phyloP scores from a whole-genome alignment of 2,888 invertebrate species.

The Choreutis nemorana region DNA sequence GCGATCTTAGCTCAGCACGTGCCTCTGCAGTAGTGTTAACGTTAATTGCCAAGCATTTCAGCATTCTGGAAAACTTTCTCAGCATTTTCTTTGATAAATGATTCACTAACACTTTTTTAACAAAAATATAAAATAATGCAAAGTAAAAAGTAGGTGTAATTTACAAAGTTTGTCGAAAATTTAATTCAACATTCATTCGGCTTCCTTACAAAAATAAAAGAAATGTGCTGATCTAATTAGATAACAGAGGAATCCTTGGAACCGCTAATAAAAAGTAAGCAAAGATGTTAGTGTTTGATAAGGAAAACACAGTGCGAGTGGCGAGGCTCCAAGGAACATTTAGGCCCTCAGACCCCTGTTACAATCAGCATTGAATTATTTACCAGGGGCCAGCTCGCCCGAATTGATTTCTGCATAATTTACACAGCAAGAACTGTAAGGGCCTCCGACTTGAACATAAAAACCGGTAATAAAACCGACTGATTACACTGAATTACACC shows the following conservation, averaged over 20 bases:
- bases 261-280: too few species aligned
- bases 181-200: too few species aligned
- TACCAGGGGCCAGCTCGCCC: constrained; percentile 39
- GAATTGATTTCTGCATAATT: constrained; percentile 63
- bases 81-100: too few species aligned
- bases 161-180: too few species aligned
- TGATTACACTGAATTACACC: constrained; percentile 18
- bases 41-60: constrained; percentile 7
- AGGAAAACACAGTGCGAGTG: constrained; percentile 25
- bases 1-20: constrained; percentile 19
- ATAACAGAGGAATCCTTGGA: too few species aligned
- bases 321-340: constrained; percentile 43
- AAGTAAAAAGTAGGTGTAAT: too few species aligned
- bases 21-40: constrained; percentile 9
- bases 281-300: constrained; percentile 16
- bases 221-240: too few species aligned
- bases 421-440: constrained; percentile 36
- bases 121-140: too few species aligned
- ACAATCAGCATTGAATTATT: constrained; percentile 60
- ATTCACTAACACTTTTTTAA: too few species aligned
- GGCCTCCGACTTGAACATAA: constrained; percentile 29
- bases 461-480: constrained; percentile 29
- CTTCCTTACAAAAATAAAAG: too few species aligned
- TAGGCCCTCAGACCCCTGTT: constrained; percentile 51
- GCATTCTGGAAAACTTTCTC: constrained; percentile 8